Evolutionary conservation across 2,797 vertebrate species (phyloP).

Genomic region (Gallinago nigripennis): DNA sequence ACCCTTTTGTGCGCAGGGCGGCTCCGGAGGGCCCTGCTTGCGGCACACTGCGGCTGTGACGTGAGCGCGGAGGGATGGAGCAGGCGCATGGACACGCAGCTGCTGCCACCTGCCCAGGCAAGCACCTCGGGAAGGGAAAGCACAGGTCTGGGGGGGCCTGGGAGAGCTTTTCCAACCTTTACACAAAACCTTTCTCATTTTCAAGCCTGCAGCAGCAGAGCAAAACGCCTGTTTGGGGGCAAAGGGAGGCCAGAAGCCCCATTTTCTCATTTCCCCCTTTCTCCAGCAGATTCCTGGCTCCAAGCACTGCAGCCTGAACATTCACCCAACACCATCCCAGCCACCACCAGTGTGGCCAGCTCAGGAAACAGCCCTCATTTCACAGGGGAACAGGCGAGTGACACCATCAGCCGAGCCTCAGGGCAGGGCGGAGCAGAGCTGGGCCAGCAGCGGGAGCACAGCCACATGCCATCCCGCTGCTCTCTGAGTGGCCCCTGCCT

Average conservation of each 20-base stretch:
- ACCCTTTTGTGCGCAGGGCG: constrained; percentile 17
- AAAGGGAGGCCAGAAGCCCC: neutral
- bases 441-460: neutral
- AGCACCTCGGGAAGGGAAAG: neutral
- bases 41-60: constrained; percentile 23
- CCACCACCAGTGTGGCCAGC: neutral
- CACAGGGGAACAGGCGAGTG: neutral
- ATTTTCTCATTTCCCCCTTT: neutral
- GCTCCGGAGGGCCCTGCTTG: neutral
- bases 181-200: neutral
- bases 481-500: fast-evolving
- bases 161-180: neutral
- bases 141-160: neutral
- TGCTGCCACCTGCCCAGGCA: constrained; percentile 25
- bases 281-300: neutral
- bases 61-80: neutral
- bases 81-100: neutral
- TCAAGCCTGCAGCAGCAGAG: neutral
- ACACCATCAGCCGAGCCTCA: fast-evolving
- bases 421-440: neutral
- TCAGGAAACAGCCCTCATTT: neutral
- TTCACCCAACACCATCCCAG: neutral
- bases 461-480: fast-evolving
- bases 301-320: neutral
- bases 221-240: fast-evolving